These are phyloP conservation scores for Argyrosomus japonicus DNA, from an alignment of 2,113 vertebrate species.

Conservation along the genomic window DNA sequence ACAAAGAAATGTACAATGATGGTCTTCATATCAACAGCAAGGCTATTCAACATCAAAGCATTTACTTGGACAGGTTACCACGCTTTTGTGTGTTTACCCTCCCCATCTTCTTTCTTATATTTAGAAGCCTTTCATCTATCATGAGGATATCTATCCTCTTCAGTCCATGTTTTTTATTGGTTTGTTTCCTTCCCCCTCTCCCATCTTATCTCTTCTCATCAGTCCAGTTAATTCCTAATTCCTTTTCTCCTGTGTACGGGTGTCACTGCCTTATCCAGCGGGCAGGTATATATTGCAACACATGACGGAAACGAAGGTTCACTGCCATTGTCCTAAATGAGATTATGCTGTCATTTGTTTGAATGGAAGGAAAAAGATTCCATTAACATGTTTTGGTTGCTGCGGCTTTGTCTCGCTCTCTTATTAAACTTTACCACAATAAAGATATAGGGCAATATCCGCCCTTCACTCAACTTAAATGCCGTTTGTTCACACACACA, in stretches of 20 bases:
- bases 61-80: neutral
- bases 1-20: neutral
- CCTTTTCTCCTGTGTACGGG: slow-evolving; percentile 12
- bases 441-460: slow-evolving; percentile 48
- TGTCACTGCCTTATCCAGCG: slow-evolving; percentile 47
- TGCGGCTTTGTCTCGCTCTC: slow-evolving; percentile 31
- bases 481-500: too few species aligned
- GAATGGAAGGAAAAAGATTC: slow-evolving; percentile 15
- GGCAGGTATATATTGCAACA: slow-evolving; percentile 48
- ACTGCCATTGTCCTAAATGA: slow-evolving; percentile 43
- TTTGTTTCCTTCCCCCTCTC: slow-evolving; percentile 20
- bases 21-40: neutral
- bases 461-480: slow-evolving; percentile 35
- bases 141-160: slow-evolving; percentile 1
- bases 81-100: neutral
- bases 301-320: slow-evolving; percentile 52
- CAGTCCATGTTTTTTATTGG: neutral
- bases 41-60: neutral
- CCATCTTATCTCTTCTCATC: slow-evolving; percentile 50
- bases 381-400: slow-evolving; percentile 43
- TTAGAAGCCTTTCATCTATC: slow-evolving; percentile 25
- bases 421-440: slow-evolving; percentile 48
- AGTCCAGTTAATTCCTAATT: slow-evolving; percentile 51
- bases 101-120: neutral
- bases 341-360: slow-evolving; percentile 64